Conservation (phyloP, 2,797 vertebrate species). For the Simalia tracyae region DNA sequence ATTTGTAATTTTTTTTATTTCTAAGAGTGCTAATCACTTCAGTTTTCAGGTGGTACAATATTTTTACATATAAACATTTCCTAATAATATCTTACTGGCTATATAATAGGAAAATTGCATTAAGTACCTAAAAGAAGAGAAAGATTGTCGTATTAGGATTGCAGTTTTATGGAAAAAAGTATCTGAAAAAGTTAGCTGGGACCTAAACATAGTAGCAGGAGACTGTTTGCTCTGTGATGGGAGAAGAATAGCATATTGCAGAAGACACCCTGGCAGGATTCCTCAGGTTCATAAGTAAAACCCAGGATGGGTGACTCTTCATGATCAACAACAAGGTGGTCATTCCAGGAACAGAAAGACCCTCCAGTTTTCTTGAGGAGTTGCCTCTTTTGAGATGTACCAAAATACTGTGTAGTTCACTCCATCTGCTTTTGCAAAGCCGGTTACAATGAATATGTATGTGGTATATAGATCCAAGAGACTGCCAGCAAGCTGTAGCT, state of each 20-base stretch:
- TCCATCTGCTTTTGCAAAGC: neutral
- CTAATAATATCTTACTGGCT: neutral
- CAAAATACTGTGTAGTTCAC: neutral
- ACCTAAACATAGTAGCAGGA: too few relatives aligned
- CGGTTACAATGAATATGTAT: neutral
- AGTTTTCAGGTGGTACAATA: neutral
- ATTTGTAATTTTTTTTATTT: neutral
- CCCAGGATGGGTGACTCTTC: too few relatives aligned
- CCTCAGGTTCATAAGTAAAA: neutral
- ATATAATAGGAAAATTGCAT: neutral
- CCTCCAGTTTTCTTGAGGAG: neutral
- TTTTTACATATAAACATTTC: constrained; percentile 20
- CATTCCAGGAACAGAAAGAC: neutral
- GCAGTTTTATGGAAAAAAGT: neutral
- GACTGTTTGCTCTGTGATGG: neutral
- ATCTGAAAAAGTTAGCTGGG: neutral
- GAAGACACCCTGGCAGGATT: neutral
- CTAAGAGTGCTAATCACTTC: neutral
- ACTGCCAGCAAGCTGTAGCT: neutral
- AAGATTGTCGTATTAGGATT: neutral
- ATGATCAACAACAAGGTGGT: neutral
- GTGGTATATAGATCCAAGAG: neutral
- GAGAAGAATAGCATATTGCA: neutral
- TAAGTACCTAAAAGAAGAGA: neutral
- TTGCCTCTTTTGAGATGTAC: neutral